Percentiles rank a stretch among this genome's conserved stretches.
phyloP scores from a whole-genome alignment of 2,797 vertebrate genomes.

The Myotis vivesi region DNA sequence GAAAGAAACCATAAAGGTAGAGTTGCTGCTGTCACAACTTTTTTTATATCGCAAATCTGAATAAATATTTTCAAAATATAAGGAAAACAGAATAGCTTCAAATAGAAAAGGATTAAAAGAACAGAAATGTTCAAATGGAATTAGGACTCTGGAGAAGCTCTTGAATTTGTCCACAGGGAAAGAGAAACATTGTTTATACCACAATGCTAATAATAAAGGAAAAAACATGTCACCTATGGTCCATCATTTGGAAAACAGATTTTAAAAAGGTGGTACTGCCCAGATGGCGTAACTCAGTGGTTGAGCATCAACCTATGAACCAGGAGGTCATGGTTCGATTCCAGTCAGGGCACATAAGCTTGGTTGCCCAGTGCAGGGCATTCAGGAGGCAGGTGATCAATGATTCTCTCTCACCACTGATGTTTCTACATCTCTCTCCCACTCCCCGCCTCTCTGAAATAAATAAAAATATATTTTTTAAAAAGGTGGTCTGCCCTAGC shows the following conservation, averaged over 20 bases:
- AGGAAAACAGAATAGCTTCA: neutral
- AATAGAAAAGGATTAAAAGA: neutral
- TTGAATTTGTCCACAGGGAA: neutral
- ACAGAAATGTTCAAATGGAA: neutral
- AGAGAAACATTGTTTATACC: neutral
- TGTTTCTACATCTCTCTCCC: too few species aligned
- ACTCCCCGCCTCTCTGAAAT: too few species aligned
- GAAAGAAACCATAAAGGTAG: neutral
- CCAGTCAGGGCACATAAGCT: too few species aligned
- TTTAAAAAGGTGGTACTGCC: neutral
- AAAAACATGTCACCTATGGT: neutral
- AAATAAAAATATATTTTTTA: too few species aligned
- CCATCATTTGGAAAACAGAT: neutral
- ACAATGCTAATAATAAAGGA: neutral
- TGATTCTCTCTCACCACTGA: too few species aligned
- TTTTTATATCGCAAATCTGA: neutral
- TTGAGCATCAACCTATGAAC: too few species aligned
- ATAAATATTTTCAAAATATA: constrained; percentile 23
- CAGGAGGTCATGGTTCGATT: too few species aligned
- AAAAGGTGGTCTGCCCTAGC: too few species aligned
- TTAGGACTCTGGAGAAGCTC: neutral
- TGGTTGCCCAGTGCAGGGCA: too few species aligned
- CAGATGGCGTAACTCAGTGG: too few species aligned
- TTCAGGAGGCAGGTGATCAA: too few species aligned
- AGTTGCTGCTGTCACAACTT: neutral